Evolutionary conservation across 2,113 vertebrate species (phyloP).

Genomic region (Phaethornis superciliosus): DNA sequence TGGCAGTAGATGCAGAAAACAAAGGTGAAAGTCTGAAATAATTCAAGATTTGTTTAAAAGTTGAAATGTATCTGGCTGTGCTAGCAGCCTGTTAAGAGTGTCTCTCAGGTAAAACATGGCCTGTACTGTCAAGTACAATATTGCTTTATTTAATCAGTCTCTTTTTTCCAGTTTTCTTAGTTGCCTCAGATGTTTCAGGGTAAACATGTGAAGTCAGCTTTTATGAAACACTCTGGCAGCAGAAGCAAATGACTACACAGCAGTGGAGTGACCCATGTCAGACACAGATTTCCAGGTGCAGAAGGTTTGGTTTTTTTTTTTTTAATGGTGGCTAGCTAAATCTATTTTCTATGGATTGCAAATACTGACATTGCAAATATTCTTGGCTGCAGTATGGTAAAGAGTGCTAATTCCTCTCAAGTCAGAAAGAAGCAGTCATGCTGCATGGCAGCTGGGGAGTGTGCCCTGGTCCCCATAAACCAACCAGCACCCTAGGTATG

Average conservation of each 20-base stretch:
- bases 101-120: not conserved
- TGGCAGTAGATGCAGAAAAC: not conserved
- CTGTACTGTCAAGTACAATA: not conserved
- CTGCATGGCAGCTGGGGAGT: not conserved
- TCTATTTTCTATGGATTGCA: not conserved
- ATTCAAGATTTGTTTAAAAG: not conserved
- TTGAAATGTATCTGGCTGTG: not conserved
- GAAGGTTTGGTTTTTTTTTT: not conserved
- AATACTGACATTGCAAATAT: not conserved
- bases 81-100: not conserved
- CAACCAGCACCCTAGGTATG: not conserved
- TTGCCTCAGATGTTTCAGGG: not conserved
- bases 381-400: not conserved
- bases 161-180: not conserved
- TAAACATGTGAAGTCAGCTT: not conserved
- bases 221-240: not conserved
- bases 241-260: not conserved
- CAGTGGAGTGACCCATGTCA: not conserved
- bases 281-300: not conserved
- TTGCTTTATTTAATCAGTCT: not conserved
- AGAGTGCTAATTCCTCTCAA: not conserved
- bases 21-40: not conserved
- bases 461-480: fast-evolving
- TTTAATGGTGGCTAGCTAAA: not conserved
- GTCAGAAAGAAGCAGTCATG: not conserved